Evolutionary conservation across 1,140 invertebrate species (phyloP).

Genomic region (Pogonomyrmex barbatus): DNA sequence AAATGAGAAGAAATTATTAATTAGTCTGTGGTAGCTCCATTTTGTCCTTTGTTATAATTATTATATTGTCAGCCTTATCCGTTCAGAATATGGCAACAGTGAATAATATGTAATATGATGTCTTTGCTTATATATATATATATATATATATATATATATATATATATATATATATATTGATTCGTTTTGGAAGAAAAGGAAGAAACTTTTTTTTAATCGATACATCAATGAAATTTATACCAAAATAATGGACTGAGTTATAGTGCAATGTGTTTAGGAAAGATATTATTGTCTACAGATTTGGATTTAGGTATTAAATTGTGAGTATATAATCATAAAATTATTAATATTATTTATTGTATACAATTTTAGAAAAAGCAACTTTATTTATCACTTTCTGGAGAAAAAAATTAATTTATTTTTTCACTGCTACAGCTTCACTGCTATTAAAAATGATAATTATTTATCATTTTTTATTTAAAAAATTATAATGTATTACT

Average conservation of each 20-base stretch:
- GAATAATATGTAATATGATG: neutral
- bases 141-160: neutral
- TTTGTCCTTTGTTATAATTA: neutral
- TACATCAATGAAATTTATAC: constrained; percentile 31
- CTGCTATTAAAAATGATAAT: neutral
- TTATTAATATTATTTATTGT: neutral
- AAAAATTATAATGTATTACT: neutral
- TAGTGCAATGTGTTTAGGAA: neutral
- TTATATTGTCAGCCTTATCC: neutral
- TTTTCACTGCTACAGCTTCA: neutral
- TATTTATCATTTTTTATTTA: neutral
- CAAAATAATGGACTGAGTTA: neutral
- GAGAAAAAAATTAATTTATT: neutral
- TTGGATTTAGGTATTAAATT: neutral
- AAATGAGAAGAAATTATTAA: neutral
- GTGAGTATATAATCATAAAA: neutral
- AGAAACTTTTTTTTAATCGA: constrained; percentile 28
- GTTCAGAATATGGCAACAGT: neutral
- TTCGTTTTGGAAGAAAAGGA: neutral
- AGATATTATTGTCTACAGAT: too few species aligned
- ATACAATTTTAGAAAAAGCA: neutral
- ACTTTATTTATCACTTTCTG: neutral
- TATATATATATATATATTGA: neutral
- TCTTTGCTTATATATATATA: neutral
- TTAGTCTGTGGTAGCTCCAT: neutral